These are phyloP conservation scores for Andinoacara biseriatus DNA, from an alignment of 2,113 vertebrate species.

Conservation along the genomic window DNA sequence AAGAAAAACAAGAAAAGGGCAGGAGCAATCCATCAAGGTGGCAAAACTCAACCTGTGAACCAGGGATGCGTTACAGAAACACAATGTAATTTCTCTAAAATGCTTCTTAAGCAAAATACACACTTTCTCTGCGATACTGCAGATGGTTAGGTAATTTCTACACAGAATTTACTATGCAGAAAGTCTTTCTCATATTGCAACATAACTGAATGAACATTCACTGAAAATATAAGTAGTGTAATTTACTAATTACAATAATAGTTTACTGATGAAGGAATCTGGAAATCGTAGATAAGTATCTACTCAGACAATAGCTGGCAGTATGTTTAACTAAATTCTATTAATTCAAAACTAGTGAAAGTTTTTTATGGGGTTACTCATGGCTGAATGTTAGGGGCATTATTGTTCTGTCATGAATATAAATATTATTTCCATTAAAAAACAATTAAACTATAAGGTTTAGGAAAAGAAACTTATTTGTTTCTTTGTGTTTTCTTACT, in stretches of 20 bases:
- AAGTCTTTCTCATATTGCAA: background rate
- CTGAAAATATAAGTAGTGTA: background rate
- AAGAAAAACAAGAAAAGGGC: slow-evolving; percentile 11
- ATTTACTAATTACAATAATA: no score
- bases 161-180: background rate
- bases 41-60: slow-evolving; percentile 26
- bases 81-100: background rate
- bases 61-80: background rate
- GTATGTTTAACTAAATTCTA: background rate
- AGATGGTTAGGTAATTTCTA: background rate
- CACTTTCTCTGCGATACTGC: background rate
- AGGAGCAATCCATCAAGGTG: slow-evolving; percentile 44
- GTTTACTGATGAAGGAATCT: no score
- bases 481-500: background rate
- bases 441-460: background rate
- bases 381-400: background rate
- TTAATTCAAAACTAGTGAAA: background rate
- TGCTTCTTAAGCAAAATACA: slow-evolving; percentile 4
- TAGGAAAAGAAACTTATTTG: background rate
- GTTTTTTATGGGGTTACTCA: background rate
- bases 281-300: no score
- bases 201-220: background rate
- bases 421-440: no score
- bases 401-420: background rate
- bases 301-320: background rate